A percentile compares a stretch with the other conserved stretches of the same genome.
phyloP scores from a whole-genome alignment of 1,140 invertebrate genomes.

The Nomia melanderi region DNA sequence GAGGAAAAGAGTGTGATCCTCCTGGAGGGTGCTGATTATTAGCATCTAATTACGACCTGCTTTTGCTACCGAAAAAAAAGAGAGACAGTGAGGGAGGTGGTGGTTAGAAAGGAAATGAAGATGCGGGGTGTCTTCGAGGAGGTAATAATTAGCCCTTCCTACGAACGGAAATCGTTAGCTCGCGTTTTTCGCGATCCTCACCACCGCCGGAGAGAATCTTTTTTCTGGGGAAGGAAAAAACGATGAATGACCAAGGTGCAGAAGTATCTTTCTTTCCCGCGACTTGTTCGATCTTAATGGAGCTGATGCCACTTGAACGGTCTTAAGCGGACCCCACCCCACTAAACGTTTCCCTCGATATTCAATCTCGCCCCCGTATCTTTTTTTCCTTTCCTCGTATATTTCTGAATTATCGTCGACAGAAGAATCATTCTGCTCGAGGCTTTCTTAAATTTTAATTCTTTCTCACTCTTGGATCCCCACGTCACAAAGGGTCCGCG shows the following conservation, averaged over 20 bases:
- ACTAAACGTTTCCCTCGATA: not conserved
- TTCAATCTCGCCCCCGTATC: no score
- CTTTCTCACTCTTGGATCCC: not conserved
- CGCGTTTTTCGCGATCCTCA: conserved; percentile 39
- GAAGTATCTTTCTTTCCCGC: conserved; percentile 3
- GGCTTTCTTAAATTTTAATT: conserved; percentile 11
- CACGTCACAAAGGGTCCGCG: not conserved
- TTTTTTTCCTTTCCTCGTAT: not conserved
- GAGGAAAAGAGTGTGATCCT: conserved; percentile 55
- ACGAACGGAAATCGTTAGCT: conserved; percentile 41
- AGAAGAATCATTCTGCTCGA: not conserved
- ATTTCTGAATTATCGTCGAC: not conserved
- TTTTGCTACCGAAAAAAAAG: conserved; percentile 49
- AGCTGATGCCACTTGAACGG: no score
- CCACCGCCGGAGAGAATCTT: not conserved
- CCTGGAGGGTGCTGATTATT: conserved; percentile 74
- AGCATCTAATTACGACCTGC: conserved; percentile 77
- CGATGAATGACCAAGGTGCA: no score
- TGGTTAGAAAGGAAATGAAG: conserved; percentile 35
- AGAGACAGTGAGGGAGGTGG: not conserved
- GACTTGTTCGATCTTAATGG: not conserved
- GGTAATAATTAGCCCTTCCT: conserved; percentile 46
- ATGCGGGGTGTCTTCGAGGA: conserved; percentile 41
- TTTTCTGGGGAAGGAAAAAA: not conserved
- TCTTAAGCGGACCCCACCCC: no score